Evolutionary conservation across 2,113 vertebrate species (phyloP).

Genomic region (Tonatia bakeri): DNA sequence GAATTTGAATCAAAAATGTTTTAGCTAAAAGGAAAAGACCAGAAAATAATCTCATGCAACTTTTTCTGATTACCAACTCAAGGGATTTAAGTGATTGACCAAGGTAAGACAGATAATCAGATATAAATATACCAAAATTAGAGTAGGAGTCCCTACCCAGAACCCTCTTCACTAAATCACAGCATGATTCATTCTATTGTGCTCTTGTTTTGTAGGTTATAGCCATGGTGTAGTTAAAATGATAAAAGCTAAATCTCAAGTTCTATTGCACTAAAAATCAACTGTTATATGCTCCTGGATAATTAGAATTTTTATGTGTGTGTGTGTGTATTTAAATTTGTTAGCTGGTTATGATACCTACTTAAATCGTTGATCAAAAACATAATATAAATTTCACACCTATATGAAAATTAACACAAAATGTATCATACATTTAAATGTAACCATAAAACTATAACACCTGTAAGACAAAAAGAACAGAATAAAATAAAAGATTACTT

Average conservation of each 20-base stretch:
- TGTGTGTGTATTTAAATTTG: background rate
- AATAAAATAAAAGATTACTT: background rate
- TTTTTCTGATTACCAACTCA: constrained; percentile 41
- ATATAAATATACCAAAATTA: constrained; percentile 47
- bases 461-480: background rate
- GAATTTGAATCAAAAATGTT: constrained; percentile 48
- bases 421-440: background rate
- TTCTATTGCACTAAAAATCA: constrained; percentile 11
- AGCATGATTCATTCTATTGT: background rate
- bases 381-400: background rate
- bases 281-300: background rate
- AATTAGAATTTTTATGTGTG: background rate
- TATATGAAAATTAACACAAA: background rate
- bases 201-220: background rate
- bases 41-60: constrained; percentile 45
- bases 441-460: background rate
- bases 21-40: constrained; percentile 43
- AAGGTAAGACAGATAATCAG: constrained; percentile 50
- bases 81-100: constrained; percentile 47
- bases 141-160: background rate
- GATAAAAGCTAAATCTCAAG: background rate
- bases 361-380: background rate
- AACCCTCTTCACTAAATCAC: background rate
- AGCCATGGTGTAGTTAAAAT: background rate
- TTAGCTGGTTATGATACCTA: background rate